Conservation (phyloP, 1,140 invertebrate genomes). For the Drosophila eugracilis region DNA sequence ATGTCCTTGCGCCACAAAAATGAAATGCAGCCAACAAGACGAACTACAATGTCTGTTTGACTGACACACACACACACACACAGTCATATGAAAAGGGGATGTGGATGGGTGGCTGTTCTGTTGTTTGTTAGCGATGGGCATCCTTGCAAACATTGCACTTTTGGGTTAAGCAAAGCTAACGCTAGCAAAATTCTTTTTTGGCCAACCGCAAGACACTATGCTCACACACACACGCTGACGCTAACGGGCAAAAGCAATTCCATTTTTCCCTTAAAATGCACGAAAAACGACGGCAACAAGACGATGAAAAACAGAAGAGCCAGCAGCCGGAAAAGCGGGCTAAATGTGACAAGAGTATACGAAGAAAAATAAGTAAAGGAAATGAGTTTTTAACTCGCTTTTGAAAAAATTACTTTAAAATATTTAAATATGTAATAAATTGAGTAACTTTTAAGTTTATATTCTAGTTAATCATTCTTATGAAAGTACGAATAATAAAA, state of each 20-base stretch:
- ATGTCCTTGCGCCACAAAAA: slow-evolving; percentile 46
- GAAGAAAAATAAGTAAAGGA: background rate
- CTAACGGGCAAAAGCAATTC: slow-evolving; percentile 61
- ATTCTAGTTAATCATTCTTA: background rate
- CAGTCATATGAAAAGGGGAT: background rate
- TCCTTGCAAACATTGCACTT: slow-evolving; percentile 60
- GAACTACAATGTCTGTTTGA: slow-evolving; percentile 46
- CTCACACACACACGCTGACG: slow-evolving; percentile 23
- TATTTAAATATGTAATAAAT: too few relatives aligned
- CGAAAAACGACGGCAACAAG: slow-evolving; percentile 21
- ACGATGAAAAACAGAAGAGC: slow-evolving; percentile 16
- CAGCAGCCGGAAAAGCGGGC: slow-evolving; percentile 26
- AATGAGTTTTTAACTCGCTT: too few relatives aligned
- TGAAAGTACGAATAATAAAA: background rate
- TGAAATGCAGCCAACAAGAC: slow-evolving; percentile 39
- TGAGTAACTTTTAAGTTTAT: background rate
- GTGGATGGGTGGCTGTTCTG: background rate
- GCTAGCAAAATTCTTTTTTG: slow-evolving; percentile 41
- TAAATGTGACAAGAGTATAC: slow-evolving; percentile 5
- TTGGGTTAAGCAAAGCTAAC: slow-evolving; percentile 56
- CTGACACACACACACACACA: slow-evolving; percentile 48
- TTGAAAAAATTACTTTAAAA: too few relatives aligned
- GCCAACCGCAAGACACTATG: slow-evolving; percentile 38
- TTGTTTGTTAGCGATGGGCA: slow-evolving; percentile 11
- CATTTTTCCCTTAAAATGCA: slow-evolving; percentile 60